phyloP scores from a whole-genome alignment of 53 echinoderm and acorn worm species.

The Actinopyga echinites region DNA sequence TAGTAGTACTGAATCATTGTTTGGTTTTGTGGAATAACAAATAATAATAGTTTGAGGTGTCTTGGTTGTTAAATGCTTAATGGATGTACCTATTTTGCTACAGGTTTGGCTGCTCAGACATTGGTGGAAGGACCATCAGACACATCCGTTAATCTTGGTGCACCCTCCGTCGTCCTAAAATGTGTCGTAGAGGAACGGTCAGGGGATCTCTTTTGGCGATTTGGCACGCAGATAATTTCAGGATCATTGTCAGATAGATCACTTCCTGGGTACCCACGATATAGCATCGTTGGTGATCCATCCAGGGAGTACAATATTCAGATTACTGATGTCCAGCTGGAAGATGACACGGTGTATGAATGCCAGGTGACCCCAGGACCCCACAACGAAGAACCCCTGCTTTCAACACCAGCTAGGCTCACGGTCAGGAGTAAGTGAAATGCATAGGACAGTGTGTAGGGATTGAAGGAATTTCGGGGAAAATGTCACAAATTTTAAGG shows the following conservation, averaged over 20 bases:
- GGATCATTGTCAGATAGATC: constrained; percentile 35
- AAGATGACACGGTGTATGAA: constrained; percentile 75
- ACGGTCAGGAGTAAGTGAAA: constrained; percentile 75
- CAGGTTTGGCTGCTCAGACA: constrained; percentile 61
- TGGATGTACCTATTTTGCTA: background rate
- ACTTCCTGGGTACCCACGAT: constrained; percentile 54
- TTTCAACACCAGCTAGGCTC: constrained; percentile 61
- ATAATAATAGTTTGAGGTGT: too few relatives aligned
- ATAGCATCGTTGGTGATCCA: constrained; percentile 73
- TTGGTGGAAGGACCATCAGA: constrained; percentile 71
- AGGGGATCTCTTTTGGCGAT: constrained; percentile 75
- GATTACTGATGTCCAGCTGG: constrained; percentile 62
- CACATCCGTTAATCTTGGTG: constrained; percentile 66
- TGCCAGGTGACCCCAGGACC: constrained; percentile 66
- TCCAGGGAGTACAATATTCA: constrained; percentile 82
- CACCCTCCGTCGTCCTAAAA: constrained; percentile 56
- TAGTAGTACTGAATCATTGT: too few relatives aligned
- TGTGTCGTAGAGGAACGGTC: constrained; percentile 67
- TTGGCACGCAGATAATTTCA: constrained; percentile 30
- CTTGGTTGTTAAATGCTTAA: too few relatives aligned
- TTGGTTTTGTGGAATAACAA: too few relatives aligned
- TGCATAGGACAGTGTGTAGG: background rate
- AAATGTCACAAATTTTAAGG: too few relatives aligned
- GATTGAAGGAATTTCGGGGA: too few relatives aligned
- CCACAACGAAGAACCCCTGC: constrained; percentile 13